phyloP scores from a whole-genome alignment of 1,140 invertebrate species.

The Sesamia nonagrioides region DNA sequence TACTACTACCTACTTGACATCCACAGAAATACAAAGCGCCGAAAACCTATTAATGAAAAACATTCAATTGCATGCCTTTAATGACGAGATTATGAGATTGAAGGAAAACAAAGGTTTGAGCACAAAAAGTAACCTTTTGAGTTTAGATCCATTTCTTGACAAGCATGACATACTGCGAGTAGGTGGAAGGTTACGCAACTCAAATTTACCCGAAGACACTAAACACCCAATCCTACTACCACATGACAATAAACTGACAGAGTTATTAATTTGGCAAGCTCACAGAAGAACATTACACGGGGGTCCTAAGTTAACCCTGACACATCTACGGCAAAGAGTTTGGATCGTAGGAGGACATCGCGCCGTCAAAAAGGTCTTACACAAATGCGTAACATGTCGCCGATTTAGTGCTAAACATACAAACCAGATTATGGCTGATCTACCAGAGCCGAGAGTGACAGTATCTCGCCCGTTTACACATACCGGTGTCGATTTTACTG shows the following conservation, averaged over 20 bases:
- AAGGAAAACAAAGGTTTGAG: neutral
- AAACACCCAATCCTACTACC: neutral
- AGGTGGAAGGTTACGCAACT: neutral
- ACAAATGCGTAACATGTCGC: neutral
- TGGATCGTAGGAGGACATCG: neutral
- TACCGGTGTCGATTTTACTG: no score
- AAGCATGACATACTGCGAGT: neutral
- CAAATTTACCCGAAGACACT: neutral
- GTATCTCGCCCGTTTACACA: no score
- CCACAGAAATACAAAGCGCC: no score
- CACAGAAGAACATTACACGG: neutral
- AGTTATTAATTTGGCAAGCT: neutral
- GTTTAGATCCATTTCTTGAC: neutral
- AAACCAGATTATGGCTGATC: no score
- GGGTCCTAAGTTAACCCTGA: neutral
- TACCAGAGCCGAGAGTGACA: no score
- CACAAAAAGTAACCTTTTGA: neutral
- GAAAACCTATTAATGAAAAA: no score
- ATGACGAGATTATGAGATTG: no score
- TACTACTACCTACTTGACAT: no score
- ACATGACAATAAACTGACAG: neutral
- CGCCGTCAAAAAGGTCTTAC: neutral
- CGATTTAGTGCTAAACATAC: no score
- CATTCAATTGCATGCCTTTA: no score
- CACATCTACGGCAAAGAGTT: neutral